Percentiles rank a stretch among this genome's conserved stretches.
Conservation (phyloP, 2,113 vertebrate species). For the Eulemur rufifrons region DNA sequence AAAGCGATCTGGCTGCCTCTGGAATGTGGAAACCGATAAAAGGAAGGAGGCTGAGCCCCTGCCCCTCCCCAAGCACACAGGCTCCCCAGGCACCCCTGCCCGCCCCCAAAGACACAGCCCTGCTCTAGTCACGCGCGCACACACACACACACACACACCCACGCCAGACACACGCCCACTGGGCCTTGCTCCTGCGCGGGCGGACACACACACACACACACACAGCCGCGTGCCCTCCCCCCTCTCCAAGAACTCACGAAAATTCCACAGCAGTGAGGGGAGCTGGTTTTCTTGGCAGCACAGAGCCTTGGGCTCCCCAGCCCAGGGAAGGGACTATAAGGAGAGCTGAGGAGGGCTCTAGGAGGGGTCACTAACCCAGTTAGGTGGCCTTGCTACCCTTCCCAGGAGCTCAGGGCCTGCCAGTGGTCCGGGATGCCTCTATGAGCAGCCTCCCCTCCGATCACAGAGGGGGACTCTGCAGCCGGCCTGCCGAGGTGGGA, state of each 20-base stretch:
- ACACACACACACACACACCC: slow-evolving; percentile 45
- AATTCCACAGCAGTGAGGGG: slow-evolving; percentile 79
- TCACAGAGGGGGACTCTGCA: not conserved
- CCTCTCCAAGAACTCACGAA: slow-evolving; percentile 56
- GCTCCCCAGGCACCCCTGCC: slow-evolving; percentile 49
- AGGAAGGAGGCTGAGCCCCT: slow-evolving; percentile 59
- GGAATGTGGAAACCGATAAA: slow-evolving; percentile 80
- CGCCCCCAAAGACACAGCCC: slow-evolving; percentile 21
- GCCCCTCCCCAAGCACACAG: not conserved
- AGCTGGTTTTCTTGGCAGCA: slow-evolving; percentile 77
- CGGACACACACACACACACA: not conserved
- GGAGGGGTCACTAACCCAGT: not conserved
- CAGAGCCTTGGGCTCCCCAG: slow-evolving; percentile 35
- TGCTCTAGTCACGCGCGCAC: slow-evolving; percentile 45
- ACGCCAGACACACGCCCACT: slow-evolving; percentile 52
- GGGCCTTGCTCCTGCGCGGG: not conserved
- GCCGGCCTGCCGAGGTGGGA: not conserved
- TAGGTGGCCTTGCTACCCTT: not conserved
- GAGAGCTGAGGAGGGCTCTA: not conserved
- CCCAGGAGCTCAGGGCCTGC: not conserved
- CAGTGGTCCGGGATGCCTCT: not conserved
- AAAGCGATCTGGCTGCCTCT: slow-evolving; percentile 73
- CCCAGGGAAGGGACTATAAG: not conserved
- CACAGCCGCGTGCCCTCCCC: not conserved
- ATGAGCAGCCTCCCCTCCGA: not conserved